These are phyloP conservation scores for Mantis religiosa DNA, from an alignment of 2,888 invertebrate species.

Conservation along the genomic window DNA sequence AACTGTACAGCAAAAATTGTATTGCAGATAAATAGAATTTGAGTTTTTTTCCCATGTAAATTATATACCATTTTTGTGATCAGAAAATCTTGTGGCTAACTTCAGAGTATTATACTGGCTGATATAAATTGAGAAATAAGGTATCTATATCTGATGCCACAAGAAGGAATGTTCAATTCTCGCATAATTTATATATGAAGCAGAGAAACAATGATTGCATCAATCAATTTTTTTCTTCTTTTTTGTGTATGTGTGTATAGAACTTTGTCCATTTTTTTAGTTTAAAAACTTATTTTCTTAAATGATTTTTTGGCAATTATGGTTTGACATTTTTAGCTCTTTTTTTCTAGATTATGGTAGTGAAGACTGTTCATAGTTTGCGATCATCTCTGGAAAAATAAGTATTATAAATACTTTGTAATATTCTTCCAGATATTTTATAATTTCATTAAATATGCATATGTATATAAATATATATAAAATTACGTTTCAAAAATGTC, in stretches of 20 bases:
- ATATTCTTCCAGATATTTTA: not conserved
- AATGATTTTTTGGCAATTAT: not conserved
- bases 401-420: not conserved
- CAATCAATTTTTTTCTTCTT: not conserved
- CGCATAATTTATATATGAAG: not conserved
- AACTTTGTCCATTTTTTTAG: constrained; percentile 16
- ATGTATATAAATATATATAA: not conserved
- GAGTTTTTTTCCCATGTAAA: constrained; percentile 2
- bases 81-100: not conserved
- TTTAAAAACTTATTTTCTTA: not conserved
- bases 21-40: not conserved
- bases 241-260: constrained; percentile 5
- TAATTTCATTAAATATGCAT: not conserved
- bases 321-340: not conserved
- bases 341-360: not conserved
- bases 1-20: constrained; percentile 3
- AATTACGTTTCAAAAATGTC: not conserved
- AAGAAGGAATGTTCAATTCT: not conserved
- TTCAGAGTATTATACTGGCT: not conserved
- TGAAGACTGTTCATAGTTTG: not conserved
- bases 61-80: not conserved
- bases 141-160: not conserved
- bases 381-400: not conserved
- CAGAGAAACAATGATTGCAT: not conserved
- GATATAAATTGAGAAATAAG: not conserved